A percentile compares a stretch with the other conserved stretches of the same genome.
These are phyloP conservation scores for Drosophila navojoa DNA, from an alignment of 1,140 invertebrate species.

Conservation along the genomic window DNA sequence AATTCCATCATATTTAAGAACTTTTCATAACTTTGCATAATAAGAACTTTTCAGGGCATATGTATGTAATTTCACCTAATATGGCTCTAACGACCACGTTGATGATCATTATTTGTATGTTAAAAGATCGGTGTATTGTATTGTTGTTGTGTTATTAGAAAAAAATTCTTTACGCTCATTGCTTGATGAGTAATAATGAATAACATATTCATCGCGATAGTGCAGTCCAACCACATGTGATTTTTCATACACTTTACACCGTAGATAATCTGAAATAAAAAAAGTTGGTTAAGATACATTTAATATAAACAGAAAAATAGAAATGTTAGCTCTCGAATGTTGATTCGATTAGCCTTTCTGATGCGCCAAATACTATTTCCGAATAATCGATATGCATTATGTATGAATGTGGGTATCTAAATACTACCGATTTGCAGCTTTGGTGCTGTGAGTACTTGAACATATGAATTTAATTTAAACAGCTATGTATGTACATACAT, in stretches of 20 bases:
- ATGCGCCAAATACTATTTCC: not conserved
- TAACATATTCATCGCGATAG: constrained; percentile 35
- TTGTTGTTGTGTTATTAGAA: not conserved
- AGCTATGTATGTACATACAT: not conserved
- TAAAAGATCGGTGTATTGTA: not conserved
- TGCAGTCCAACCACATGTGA: constrained; percentile 4
- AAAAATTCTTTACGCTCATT: constrained; percentile 35
- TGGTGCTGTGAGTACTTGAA: not conserved
- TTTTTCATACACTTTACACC: not conserved
- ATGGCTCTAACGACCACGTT: not conserved
- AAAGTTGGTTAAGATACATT: not conserved
- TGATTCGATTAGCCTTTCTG: not conserved
- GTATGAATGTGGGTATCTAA: too few relatives aligned
- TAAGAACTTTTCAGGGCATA: not conserved
- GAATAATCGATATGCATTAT: constrained; percentile 40
- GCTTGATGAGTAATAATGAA: constrained; percentile 31
- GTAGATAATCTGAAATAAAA: constrained; percentile 2
- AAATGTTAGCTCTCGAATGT: not conserved
- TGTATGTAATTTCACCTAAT: not conserved
- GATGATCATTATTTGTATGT: not conserved
- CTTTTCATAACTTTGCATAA: not conserved
- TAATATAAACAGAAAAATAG: not conserved
- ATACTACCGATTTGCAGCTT: too few relatives aligned
- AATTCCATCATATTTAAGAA: not conserved
- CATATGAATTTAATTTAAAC: too few relatives aligned